phyloP scores from a whole-genome alignment of 2,797 vertebrate genomes.

The Smutsia temminckii region DNA sequence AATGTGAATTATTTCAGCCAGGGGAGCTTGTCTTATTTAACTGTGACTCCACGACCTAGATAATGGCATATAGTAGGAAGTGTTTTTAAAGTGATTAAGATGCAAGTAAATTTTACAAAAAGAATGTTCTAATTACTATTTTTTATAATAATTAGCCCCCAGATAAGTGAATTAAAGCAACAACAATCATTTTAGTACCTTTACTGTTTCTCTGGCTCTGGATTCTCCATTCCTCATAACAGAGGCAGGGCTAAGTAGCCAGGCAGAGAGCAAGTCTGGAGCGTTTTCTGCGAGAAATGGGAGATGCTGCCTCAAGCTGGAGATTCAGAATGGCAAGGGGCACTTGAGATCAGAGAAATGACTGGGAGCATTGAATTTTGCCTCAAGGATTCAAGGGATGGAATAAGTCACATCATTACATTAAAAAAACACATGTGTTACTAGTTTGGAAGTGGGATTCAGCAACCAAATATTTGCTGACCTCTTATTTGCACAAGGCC shows the following conservation, averaged over 20 bases:
- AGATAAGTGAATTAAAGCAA: neutral
- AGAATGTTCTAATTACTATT: neutral
- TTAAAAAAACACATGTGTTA: neutral
- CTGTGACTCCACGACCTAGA: neutral
- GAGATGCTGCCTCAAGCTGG: neutral
- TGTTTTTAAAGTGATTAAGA: neutral
- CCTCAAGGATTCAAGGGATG: neutral
- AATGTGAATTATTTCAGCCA: neutral
- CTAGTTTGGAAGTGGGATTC: neutral
- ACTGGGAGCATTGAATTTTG: neutral
- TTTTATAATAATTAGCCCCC: neutral
- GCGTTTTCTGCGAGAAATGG: neutral
- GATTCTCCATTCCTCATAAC: neutral
- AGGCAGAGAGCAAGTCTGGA: neutral
- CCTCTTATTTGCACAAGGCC: neutral
- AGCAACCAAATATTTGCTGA: neutral
- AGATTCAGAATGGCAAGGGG: neutral
- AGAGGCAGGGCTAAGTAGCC: neutral
- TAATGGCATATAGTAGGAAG: neutral
- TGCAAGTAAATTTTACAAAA: neutral
- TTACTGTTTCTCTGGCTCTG: neutral
- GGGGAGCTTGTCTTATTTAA: neutral
- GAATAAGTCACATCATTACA: neutral
- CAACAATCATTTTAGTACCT: neutral
- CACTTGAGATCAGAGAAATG: neutral